Evolutionary conservation across 2,113 vertebrate genomes (phyloP), one percentile per base, ranked within the genome.

Genomic region (Garra rufa): DNA sequence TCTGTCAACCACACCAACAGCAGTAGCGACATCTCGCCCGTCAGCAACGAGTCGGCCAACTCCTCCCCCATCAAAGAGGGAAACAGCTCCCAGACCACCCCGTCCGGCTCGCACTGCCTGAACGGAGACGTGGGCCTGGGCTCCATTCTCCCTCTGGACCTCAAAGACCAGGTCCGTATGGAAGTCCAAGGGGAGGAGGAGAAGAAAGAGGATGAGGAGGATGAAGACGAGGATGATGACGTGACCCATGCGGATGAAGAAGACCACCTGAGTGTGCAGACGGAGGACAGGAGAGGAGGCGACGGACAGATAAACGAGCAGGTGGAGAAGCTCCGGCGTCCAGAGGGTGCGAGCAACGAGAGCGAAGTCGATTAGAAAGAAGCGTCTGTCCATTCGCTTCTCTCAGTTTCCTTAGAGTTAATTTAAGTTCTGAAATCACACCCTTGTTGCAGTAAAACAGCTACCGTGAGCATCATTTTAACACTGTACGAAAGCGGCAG

Each of bases 261-360:
- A 59, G 95, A 96, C 19, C 91, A 88, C 84, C 91, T 97, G 84
- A 95, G 92, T 57, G 95, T 97, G 79, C 97, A 98, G 93, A 94
- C 96, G 19, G 97, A 97, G 93, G 97, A 97, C 91, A 95, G 97
- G 8, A 92, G 95, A 88, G 97, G 98, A 1, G 98, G 97, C 0
- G 98, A 99, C 0, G 98, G 97, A 91, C 98, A 99, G 92, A 98
- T 99, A 91, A 98, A 97, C 0, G 97, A 99, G 94, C 98, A 96
- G 79, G 98, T 98, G 89, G 98, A 99, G 87, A 98, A 99, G 93
- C 95, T 98, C 82, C 94, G 97, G 83, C 93, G 96, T 87, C 98
- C 98, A 0, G 98, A 98, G 89, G 98, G 97, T 0, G 98, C 98
- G 85, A 98, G 97, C 94, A 98, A 98, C 0, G 97, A 99, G 91